Percentiles rank a stretch among this genome's conserved stretches.
Evolutionary conservation across 2,888 invertebrate genomes (phyloP).

Genomic region (Nephrotoma flavescens): DNA sequence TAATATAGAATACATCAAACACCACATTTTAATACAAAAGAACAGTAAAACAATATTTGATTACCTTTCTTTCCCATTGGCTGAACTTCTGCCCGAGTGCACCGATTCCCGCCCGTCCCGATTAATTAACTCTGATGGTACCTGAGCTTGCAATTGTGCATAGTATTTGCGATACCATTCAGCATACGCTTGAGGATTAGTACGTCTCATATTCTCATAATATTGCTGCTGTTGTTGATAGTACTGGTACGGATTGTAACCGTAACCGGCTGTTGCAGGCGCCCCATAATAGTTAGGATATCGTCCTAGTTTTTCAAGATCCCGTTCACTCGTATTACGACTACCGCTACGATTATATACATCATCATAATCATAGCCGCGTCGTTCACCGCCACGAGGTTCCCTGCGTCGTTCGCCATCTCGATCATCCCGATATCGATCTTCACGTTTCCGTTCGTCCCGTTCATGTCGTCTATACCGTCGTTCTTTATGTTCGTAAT

Average conservation of each 20-base stretch:
- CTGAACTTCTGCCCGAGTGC: slow-evolving; percentile 71
- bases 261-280: slow-evolving; percentile 14
- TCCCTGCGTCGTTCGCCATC: slow-evolving; percentile 18
- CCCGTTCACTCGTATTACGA: slow-evolving; percentile 25
- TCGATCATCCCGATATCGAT: slow-evolving; percentile 11
- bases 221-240: slow-evolving; percentile 44
- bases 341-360: slow-evolving; percentile 18
- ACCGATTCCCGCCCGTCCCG: slow-evolving; percentile 58
- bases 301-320: slow-evolving; percentile 19
- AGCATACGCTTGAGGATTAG: slow-evolving; percentile 65
- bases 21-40: background rate
- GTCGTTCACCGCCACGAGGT: slow-evolving; percentile 17
- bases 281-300: slow-evolving; percentile 13
- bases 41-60: slow-evolving; percentile 18
- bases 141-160: slow-evolving; percentile 20
- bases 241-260: slow-evolving; percentile 38
- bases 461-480: slow-evolving; percentile 14
- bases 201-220: slow-evolving; percentile 60
- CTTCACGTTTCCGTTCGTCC: slow-evolving; percentile 19
- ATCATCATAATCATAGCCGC: slow-evolving; percentile 13
- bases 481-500: slow-evolving; percentile 12
- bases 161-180: slow-evolving; percentile 63
- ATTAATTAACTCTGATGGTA: slow-evolving; percentile 12
- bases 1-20: background rate
- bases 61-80: slow-evolving; percentile 50